A percentile compares a stretch with the other conserved stretches of the same genome.
phyloP scores from a whole-genome alignment of 2,888 invertebrate species.

The Rugalucina vietnamica region DNA sequence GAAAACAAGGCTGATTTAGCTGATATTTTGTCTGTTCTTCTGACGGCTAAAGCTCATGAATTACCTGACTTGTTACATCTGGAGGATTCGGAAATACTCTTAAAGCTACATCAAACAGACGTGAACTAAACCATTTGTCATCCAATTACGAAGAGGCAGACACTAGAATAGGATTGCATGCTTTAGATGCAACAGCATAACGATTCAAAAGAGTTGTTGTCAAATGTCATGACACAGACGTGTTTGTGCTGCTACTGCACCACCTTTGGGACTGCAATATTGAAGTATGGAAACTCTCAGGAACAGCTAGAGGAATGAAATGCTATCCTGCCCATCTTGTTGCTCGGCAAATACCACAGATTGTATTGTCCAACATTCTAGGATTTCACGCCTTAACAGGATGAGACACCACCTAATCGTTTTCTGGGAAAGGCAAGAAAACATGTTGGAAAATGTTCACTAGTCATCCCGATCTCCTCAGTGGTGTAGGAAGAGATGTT shows the following conservation, averaged over 20 bases:
- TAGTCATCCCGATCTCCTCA: constrained; percentile 15
- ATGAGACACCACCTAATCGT: constrained; percentile 30
- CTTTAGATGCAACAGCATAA: neutral
- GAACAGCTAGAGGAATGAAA: constrained; percentile 15
- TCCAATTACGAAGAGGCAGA: constrained; percentile 19
- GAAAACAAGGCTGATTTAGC: constrained; percentile 45
- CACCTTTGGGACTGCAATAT: neutral
- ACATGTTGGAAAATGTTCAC: constrained; percentile 34
- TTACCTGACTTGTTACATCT: neutral
- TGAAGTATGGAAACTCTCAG: constrained; percentile 38
- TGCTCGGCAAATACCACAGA: neutral
- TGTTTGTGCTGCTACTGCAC: constrained; percentile 19
- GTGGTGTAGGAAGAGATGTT: constrained; percentile 29
- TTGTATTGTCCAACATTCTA: neutral
- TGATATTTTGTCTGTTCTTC: constrained; percentile 3
- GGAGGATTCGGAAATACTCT: neutral
- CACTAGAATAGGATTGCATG: neutral
- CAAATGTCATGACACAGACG: no score
- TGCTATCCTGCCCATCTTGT: neutral
- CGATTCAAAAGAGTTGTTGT: neutral
- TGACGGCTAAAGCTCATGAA: neutral
- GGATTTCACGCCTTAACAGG: constrained; percentile 35
- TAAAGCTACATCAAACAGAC: constrained; percentile 12
- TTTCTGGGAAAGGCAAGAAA: constrained; percentile 46
- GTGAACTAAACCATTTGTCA: neutral